Base-by-base conservation (phyloP, 2,113 vertebrate species). In the Micronycteris hirsuta region DNA sequence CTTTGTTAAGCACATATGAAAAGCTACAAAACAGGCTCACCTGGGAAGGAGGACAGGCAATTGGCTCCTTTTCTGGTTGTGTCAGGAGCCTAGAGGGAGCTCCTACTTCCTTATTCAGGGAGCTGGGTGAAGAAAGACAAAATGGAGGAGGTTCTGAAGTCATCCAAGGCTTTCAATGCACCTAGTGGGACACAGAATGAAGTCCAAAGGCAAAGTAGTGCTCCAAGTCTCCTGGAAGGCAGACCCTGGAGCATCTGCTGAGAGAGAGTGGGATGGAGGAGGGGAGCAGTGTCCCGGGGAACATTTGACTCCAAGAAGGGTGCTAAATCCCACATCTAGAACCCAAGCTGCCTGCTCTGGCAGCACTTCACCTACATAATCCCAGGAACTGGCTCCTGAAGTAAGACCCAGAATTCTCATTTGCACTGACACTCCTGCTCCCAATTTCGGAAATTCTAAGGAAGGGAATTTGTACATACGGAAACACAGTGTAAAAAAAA, bases 41-140 rank as follows among this genome's bases (percentile, higher is more conserved):
- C 97, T 98, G 98, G 3, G 73, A 96, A 15, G 43, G 28, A 56
- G 94, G 31, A 17, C 91, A 4, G 20, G 47, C 15, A 28, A 11
- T 0, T 2, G 9, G 2, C 19, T 86, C 88, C 24, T 81, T 86
- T 3, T 41, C 67, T 4, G 1, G 26, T 52, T 49, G 67, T 5
- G 15, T 7, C 1, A 70, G 78, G 49, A 45, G 38, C 33, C 70
- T 63, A 9, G 6, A 17, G 3, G 63, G 71, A 36, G 22, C 20
- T 19, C 1, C 65, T 24, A 31, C 45, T 13, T 73, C 76, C 22
- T 68, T 68, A 1, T 61, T 41, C 0, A 5, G 24, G 9, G 22
- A 49, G 49, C 98, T 98, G 28, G 3, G 38, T 65, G 36, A 58
- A 91, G 14, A 90, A 71, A 88, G 52, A 61, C 5, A 88, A 81